Evolutionary conservation across 2,797 vertebrate genomes (phyloP).

Genomic region (Sebastes oblongus): DNA sequence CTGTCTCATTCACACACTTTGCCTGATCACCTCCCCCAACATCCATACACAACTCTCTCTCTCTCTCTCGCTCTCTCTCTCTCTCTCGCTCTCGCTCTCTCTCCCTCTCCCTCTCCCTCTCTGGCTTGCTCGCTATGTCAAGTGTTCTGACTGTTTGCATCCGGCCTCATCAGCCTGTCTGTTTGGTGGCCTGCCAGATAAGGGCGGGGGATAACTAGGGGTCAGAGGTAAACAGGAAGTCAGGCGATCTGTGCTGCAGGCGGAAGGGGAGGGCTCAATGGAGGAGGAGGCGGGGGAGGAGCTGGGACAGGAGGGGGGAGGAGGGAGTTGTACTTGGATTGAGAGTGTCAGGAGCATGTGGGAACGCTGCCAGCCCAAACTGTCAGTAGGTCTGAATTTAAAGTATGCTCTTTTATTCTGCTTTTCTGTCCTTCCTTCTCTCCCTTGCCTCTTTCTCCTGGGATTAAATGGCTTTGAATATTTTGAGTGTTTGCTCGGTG

Average conservation of each 20-base stretch:
- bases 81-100: neutral
- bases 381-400: constrained; percentile 83
- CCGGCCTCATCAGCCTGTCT: constrained; percentile 65
- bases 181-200: constrained; percentile 66
- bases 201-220: constrained; percentile 60
- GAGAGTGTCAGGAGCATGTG: constrained; percentile 77
- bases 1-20: constrained; percentile 58
- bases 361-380: constrained; percentile 79
- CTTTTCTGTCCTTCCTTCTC: constrained; percentile 31
- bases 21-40: constrained; percentile 58
- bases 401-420: constrained; percentile 64
- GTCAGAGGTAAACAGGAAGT: constrained; percentile 88
- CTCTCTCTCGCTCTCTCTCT: neutral
- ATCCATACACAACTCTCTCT: constrained; percentile 12
- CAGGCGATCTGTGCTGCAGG: constrained; percentile 56
- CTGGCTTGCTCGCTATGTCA: constrained; percentile 23
- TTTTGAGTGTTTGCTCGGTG: constrained; percentile 37
- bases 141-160: constrained; percentile 60
- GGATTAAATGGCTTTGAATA: constrained; percentile 53
- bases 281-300: constrained; percentile 28
- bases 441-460: constrained; percentile 16
- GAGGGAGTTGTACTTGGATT: constrained; percentile 77
- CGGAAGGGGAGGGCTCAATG: constrained; percentile 70
- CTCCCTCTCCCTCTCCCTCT: neutral
- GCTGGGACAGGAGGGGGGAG: constrained; percentile 60